These are phyloP conservation scores for Ptilodon capucinus DNA, from an alignment of 2,888 invertebrate species.

Conservation along the genomic window DNA sequence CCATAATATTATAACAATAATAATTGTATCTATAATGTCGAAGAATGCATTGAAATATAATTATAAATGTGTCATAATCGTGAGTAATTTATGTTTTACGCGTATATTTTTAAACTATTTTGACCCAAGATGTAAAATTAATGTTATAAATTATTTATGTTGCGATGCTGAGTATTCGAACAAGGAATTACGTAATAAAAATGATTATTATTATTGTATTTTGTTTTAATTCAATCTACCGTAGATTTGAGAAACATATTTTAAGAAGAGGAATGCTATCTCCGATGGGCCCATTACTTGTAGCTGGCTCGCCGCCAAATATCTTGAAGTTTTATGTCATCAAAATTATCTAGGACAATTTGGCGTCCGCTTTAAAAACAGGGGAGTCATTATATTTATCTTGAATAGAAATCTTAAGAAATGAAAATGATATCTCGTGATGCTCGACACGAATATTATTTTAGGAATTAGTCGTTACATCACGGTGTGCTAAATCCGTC, in stretches of 20 bases:
- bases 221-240: slow-evolving; percentile 21
- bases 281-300: slow-evolving; percentile 62
- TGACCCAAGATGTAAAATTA: slow-evolving; percentile 25
- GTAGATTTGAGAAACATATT: slow-evolving; percentile 18
- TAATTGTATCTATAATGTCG: slow-evolving; percentile 16
- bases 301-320: slow-evolving; percentile 65
- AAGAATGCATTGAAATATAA: slow-evolving; percentile 25
- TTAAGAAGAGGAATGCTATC: slow-evolving; percentile 45
- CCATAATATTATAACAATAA: background rate
- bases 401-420: slow-evolving; percentile 58
- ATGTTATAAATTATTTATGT: slow-evolving; percentile 32
- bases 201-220: slow-evolving; percentile 49
- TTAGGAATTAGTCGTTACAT: slow-evolving; percentile 40
- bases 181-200: slow-evolving; percentile 70
- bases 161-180: slow-evolving; percentile 45
- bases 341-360: slow-evolving; percentile 78
- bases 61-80: slow-evolving; percentile 37
- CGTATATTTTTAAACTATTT: slow-evolving; percentile 34
- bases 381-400: slow-evolving; percentile 70
- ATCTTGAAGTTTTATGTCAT: slow-evolving; percentile 68
- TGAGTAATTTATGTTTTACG: slow-evolving; percentile 26
- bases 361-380: slow-evolving; percentile 72
- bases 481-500: slow-evolving; percentile 33
- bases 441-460: slow-evolving; percentile 49
- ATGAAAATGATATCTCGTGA: slow-evolving; percentile 49